phyloP scores from a whole-genome alignment of 2,888 invertebrate genomes.

The Andrena chrysosceles region DNA sequence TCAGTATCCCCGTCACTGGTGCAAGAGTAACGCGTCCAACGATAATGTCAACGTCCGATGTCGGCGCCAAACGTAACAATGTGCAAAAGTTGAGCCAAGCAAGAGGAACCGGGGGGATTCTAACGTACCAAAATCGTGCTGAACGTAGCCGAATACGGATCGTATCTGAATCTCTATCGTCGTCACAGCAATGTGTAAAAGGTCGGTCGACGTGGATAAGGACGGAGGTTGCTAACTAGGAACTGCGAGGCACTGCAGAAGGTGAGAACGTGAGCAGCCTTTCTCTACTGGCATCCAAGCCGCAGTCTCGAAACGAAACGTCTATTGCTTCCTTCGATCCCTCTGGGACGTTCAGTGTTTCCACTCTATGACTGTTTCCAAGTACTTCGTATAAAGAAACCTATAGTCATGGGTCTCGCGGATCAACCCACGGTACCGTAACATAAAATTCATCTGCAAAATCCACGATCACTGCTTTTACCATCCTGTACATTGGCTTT shows the following conservation, averaged over 20 bases:
- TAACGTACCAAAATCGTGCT: neutral
- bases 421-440: no score
- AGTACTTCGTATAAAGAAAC: no score
- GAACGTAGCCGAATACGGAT: conserved; percentile 4
- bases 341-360: neutral
- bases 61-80: conserved; percentile 26
- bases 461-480: neutral
- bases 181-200: conserved; percentile 44
- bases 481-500: neutral
- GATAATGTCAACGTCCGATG: conserved; percentile 16
- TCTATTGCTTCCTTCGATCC: conserved; percentile 56
- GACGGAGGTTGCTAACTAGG: conserved; percentile 82
- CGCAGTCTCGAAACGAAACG: conserved; percentile 60
- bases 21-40: conserved; percentile 17
- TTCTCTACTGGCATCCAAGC: conserved; percentile 56
- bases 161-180: conserved; percentile 28
- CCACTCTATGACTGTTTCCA: neutral
- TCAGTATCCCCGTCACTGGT: conserved; percentile 13
- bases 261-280: conserved; percentile 64
- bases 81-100: conserved; percentile 32
- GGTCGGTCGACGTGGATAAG: conserved; percentile 68
- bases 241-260: conserved; percentile 78
- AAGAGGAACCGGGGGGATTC: conserved; percentile 1
- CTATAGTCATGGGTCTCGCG: no score
- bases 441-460: no score